These are phyloP conservation scores for Anagrus nilaparvatae DNA, from an alignment of 1,140 invertebrate genomes.

Conservation along the genomic window DNA sequence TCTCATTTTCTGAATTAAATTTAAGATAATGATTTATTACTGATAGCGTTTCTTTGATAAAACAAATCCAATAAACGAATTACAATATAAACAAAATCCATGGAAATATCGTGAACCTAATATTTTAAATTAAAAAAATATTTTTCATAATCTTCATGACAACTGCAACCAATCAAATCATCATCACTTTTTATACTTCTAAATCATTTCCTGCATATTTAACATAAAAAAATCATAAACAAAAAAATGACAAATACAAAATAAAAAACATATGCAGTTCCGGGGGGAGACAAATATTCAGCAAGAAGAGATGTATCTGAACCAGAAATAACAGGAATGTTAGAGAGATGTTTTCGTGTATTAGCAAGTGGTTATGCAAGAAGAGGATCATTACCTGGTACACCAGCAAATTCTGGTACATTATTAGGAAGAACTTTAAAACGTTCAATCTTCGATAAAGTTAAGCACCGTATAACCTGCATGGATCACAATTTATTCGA, in stretches of 20 bases:
- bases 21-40: too few species aligned
- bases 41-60: too few species aligned
- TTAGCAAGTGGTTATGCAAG: constrained; percentile 42
- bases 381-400: constrained; percentile 16
- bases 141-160: too few species aligned
- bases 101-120: too few species aligned
- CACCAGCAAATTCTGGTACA: constrained; percentile 45
- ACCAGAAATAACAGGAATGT: constrained; percentile 53
- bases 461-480: constrained; percentile 59
- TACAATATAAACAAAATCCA: too few species aligned
- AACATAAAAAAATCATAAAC: too few species aligned
- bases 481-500: constrained; percentile 71
- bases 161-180: too few species aligned
- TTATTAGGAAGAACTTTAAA: constrained; percentile 56
- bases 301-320: constrained; percentile 56
- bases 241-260: neutral
- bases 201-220: too few species aligned
- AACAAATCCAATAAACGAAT: too few species aligned
- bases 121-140: too few species aligned
- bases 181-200: too few species aligned
- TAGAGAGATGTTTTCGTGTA: constrained; percentile 62
- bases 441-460: constrained; percentile 54
- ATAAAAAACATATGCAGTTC: constrained; percentile 39
- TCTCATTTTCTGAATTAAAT: too few species aligned
- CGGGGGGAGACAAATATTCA: constrained; percentile 55